Evolutionary conservation across 2,113 vertebrate genomes (phyloP), one percentile per base, ranked within the genome.

Genomic region (Corythaeola cristata): DNA sequence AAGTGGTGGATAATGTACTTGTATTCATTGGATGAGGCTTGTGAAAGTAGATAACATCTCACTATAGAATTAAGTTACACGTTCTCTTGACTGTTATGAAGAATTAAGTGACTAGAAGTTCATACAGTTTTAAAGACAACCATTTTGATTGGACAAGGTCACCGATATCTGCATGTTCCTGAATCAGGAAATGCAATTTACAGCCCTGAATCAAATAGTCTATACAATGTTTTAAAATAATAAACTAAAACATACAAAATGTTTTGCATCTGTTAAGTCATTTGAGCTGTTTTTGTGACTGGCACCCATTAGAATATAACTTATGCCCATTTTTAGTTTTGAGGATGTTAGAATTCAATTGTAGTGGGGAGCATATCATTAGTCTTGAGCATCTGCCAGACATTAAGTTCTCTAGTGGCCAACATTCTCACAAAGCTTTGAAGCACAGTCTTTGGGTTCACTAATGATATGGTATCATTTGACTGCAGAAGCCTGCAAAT

Each of bases 401-500:
- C 81, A 93, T 90, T 95, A 96, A 91, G 68, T 94, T 89, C 76
- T 97, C 82, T 74, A 66, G 47, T 91, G 80, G 88, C 60, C 94
- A 96, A 68, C 8, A 47, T 87, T 92, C 84, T 95, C 62, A 84
- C 32, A 95, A 87, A 94, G 55, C 83, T 97, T 96, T 98, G 93
- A 96, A 97, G 96, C 37, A n/a, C 12, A 47, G 30, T 76, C 55
- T 86, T 96, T 97, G 87, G 89, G 33, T 93, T 97, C 71, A 75
- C 63, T 97, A 93, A 97, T 97, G 67, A 85, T 97, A 97, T 96
- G 19, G 58, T 97, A 93, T 94, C 14, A 84, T 95, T 95, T 95
- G 74, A 88, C 74, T 89, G 85, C 39, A 95, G 66, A 81, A 97
- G 39, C 8, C 49, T 95, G 58, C 23, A 72, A 95, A 90, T 60